A percentile compares a stretch with the other conserved stretches of the same genome.
Evolutionary conservation across 2,888 invertebrate genomes (phyloP).

Genomic region (Epinotia brunnichana): DNA sequence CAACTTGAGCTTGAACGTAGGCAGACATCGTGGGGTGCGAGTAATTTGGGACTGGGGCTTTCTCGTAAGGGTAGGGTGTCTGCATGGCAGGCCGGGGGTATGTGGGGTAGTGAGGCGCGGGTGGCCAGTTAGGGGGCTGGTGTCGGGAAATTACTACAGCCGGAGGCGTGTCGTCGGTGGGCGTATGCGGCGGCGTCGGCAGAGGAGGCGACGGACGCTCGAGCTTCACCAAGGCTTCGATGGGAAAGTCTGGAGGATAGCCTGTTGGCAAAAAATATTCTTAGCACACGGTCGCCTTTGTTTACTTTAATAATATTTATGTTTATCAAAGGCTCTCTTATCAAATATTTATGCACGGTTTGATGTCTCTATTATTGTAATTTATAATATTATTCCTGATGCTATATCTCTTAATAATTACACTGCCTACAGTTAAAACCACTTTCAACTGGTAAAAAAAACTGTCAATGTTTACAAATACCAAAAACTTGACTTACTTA

Average conservation of each 20-base stretch:
- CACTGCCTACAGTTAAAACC: background rate
- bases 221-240: slow-evolving; percentile 84
- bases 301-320: background rate
- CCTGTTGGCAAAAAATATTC: slow-evolving; percentile 64
- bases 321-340: background rate
- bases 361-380: background rate
- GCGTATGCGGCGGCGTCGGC: slow-evolving; percentile 89
- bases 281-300: slow-evolving; percentile 15
- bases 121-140: slow-evolving; percentile 66
- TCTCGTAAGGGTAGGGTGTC: slow-evolving; percentile 73
- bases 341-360: background rate
- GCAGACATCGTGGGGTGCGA: slow-evolving; percentile 73
- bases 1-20: slow-evolving; percentile 78
- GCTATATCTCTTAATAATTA: background rate
- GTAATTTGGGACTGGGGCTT: slow-evolving; percentile 67
- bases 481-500: background rate
- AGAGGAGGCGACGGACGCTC: slow-evolving; percentile 85
- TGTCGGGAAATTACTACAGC: slow-evolving; percentile 77
- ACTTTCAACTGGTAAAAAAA: background rate
- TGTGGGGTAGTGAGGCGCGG: slow-evolving; percentile 66
- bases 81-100: slow-evolving; percentile 72
- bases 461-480: background rate
- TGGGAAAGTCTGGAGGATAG: slow-evolving; percentile 84
- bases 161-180: slow-evolving; percentile 85
- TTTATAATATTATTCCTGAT: background rate